Evolutionary conservation across 2,797 vertebrate species (phyloP).

Genomic region (Myotis myotis): DNA sequence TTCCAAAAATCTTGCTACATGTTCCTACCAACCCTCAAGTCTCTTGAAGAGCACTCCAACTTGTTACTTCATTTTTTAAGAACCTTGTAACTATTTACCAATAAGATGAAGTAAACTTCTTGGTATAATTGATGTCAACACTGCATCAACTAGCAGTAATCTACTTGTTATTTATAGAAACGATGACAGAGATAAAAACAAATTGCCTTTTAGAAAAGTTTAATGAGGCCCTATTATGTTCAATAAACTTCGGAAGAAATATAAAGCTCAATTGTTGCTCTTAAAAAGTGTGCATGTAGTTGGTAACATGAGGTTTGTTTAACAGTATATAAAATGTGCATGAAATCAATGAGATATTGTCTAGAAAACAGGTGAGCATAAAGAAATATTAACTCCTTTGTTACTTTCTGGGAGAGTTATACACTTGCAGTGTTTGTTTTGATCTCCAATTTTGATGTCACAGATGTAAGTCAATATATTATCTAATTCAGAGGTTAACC

Average conservation of each 20-base stretch:
- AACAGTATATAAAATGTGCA: not conserved
- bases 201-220: slow-evolving; percentile 22
- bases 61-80: slow-evolving; percentile 41
- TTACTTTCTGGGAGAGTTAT: not conserved
- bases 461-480: not conserved
- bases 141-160: slow-evolving; percentile 17
- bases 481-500: not conserved
- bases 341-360: not conserved
- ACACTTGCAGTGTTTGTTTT: not conserved
- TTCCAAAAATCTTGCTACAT: slow-evolving; percentile 19
- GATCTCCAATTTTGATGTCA: not conserved
- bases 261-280: not conserved
- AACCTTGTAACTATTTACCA: slow-evolving; percentile 27
- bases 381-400: not conserved
- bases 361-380: not conserved
- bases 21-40: not conserved
- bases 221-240: not conserved
- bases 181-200: slow-evolving; percentile 26
- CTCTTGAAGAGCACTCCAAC: not conserved
- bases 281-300: not conserved
- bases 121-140: slow-evolving; percentile 52
- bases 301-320: not conserved
- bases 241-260: not conserved
- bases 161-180: slow-evolving; percentile 27
- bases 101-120: slow-evolving; percentile 52